These are phyloP conservation scores for Buteo buteo DNA, from an alignment of 2,113 vertebrate species.

Conservation along the genomic window DNA sequence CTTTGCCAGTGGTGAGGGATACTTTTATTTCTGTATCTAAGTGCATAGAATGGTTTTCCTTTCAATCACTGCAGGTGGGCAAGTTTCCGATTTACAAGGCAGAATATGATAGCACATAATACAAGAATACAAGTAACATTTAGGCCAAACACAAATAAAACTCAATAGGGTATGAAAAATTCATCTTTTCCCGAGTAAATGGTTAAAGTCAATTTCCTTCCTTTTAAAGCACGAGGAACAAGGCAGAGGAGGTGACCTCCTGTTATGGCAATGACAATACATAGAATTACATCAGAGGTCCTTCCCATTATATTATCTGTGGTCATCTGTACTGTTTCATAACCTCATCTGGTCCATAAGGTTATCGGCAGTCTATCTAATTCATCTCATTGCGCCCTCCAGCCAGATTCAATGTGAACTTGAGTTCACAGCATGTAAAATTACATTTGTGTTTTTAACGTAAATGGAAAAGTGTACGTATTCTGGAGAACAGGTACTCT, in stretches of 20 bases:
- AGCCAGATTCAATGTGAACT: not conserved
- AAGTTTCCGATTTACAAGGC: not conserved
- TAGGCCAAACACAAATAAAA: not conserved
- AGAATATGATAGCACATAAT: not conserved
- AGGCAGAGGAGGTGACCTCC: not conserved
- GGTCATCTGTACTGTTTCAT: not conserved
- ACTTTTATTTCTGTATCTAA: not conserved
- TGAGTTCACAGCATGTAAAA: not conserved
- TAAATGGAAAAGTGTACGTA: rapidly evolving
- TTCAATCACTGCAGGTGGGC: not conserved
- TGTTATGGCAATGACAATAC: not conserved
- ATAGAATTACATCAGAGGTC: not conserved
- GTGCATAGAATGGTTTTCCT: not conserved
- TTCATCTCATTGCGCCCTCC: not conserved
- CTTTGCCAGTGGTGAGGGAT: not conserved
- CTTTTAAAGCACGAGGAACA: not conserved
- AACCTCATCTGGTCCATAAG: not conserved
- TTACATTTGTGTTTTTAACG: not conserved
- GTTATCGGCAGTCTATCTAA: not conserved
- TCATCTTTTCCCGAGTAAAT: not conserved
- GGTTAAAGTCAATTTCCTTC: not conserved
- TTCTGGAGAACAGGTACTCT: not conserved
- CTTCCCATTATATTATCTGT: not conserved
- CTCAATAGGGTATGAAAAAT: not conserved
- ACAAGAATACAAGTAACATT: not conserved